These are phyloP conservation scores for Danaus plexippus DNA, from an alignment of 1,140 invertebrate species.

Conservation along the genomic window DNA sequence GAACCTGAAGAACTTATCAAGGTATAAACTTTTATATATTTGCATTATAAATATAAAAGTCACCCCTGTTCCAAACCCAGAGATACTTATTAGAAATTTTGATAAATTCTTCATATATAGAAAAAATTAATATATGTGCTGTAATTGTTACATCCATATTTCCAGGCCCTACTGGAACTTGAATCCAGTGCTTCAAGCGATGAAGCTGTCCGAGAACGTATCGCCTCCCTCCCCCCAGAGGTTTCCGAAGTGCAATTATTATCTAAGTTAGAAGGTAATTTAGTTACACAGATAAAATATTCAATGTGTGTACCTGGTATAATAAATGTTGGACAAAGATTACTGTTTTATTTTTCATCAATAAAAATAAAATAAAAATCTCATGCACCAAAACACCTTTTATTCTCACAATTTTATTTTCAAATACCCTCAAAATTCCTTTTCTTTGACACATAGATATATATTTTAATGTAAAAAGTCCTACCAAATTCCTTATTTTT, in stretches of 20 bases:
- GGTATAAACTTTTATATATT: conserved; percentile 47
- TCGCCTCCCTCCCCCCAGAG: conserved; percentile 93
- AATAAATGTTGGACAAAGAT: conserved; percentile 30
- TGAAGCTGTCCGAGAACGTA: conserved; percentile 91
- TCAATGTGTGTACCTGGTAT: conserved; percentile 13
- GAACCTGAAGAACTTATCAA: conserved; percentile 91
- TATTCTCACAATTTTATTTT: no score
- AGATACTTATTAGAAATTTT: background rate
- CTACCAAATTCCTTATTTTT: conserved; percentile 1
- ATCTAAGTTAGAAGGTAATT: conserved; percentile 82
- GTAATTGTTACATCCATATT: conserved; percentile 23
- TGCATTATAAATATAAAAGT: no score
- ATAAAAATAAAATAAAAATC: conserved; percentile 1
- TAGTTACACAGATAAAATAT: conserved; percentile 8
- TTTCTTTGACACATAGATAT: no score
- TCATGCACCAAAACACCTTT: no score
- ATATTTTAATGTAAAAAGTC: no score
- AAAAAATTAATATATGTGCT: no score
- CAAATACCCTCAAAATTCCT: no score
- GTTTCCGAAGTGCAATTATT: conserved; percentile 92
- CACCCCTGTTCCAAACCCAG: background rate
- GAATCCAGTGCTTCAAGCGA: conserved; percentile 96
- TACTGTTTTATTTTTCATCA: conserved; percentile 43
- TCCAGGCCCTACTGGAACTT: conserved; percentile 81
- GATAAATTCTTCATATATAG: no score